These are phyloP conservation scores for Gambusia holbrooki DNA, from an alignment of 2,113 vertebrate genomes.

Conservation along the genomic window DNA sequence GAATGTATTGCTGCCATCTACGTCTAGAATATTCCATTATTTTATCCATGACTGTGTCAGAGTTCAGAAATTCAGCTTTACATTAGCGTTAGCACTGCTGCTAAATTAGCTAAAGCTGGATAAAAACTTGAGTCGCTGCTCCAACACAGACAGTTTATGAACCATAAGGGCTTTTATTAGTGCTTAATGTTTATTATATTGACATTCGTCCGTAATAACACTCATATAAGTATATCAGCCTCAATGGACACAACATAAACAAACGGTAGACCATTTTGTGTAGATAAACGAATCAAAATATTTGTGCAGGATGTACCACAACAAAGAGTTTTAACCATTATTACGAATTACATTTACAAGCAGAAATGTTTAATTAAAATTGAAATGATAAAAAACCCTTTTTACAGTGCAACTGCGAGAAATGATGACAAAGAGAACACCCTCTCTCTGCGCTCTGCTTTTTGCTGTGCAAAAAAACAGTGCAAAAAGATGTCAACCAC, in stretches of 20 bases:
- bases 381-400: constrained; percentile 1
- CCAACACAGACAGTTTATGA: neutral
- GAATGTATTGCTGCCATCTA: too few species aligned
- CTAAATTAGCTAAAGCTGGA: neutral
- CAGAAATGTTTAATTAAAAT: neutral
- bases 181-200: neutral
- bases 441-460: constrained; percentile 15
- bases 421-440: constrained; percentile 14
- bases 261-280: neutral
- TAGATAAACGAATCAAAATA: neutral
- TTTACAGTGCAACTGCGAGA: constrained; percentile 27
- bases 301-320: neutral
- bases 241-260: neutral
- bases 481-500: neutral
- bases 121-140: neutral
- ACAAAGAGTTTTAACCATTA: neutral
- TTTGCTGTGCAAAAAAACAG: neutral
- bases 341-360: neutral
- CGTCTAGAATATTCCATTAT: too few species aligned
- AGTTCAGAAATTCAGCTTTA: neutral
- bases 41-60: too few species aligned
- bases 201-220: neutral
- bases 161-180: neutral
- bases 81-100: neutral
- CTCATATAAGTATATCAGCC: neutral